Conservation (phyloP, 2,888 invertebrate genomes). For the Melanotus villosus region DNA sequence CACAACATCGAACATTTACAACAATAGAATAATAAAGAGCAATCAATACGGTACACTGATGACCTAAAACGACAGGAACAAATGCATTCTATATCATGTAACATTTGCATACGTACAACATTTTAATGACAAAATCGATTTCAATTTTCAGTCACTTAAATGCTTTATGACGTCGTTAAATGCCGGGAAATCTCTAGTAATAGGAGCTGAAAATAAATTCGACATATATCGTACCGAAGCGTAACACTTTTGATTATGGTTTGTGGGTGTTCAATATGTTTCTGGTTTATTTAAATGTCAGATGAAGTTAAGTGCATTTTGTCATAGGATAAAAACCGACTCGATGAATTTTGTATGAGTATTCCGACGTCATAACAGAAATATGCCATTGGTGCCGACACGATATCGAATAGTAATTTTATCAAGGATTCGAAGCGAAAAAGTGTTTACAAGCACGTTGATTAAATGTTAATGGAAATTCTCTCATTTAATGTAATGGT, state of each 20-base stretch:
- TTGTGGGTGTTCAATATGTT: background rate
- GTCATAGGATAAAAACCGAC: background rate
- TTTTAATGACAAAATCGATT: slow-evolving; percentile 24
- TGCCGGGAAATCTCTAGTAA: background rate
- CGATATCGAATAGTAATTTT: background rate
- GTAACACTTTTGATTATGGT: background rate
- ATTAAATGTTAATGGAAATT: too few relatives aligned
- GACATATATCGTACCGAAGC: background rate
- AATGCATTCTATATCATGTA: slow-evolving; percentile 7
- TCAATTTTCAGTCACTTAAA: slow-evolving; percentile 24
- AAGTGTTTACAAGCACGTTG: too few relatives aligned
- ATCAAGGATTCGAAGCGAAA: too few relatives aligned
- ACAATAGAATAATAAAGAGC: background rate
- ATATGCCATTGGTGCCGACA: background rate
- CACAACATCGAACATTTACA: too few relatives aligned
- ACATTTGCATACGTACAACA: slow-evolving; percentile 5
- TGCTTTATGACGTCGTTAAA: slow-evolving; percentile 17
- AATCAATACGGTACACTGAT: slow-evolving; percentile 10
- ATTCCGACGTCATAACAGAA: background rate
- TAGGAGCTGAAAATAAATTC: background rate
- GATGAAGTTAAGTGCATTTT: background rate
- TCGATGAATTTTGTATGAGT: background rate
- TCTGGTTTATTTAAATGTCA: background rate
- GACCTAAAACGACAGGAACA: background rate
- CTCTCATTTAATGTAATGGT: too few relatives aligned